These are phyloP conservation scores for Microtus oregoni DNA, from an alignment of 2,113 vertebrate species.

Conservation along the genomic window DNA sequence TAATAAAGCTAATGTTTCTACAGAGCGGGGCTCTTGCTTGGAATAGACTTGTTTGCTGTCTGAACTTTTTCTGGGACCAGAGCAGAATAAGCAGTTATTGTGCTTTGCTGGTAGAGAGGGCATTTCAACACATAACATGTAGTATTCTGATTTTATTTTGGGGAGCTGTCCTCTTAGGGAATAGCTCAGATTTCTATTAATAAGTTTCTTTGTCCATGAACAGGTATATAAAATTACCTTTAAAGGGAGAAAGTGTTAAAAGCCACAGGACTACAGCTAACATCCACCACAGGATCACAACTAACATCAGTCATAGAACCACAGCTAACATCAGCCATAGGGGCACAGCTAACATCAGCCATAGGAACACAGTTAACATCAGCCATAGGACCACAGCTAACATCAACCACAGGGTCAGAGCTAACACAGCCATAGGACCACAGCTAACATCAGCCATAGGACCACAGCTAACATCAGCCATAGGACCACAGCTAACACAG, in stretches of 20 bases:
- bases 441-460: no score
- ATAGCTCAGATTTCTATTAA: neutral
- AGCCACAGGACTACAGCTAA: no score
- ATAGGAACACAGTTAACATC: no score
- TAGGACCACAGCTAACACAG: neutral
- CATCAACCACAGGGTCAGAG: no score
- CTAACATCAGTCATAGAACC: neutral
- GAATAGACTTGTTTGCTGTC: slow-evolving; percentile 55
- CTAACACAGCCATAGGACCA: neutral
- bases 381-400: no score
- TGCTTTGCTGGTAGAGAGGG: neutral
- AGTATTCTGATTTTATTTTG: slow-evolving; percentile 8
- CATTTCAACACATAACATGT: neutral
- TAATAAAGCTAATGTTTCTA: slow-evolving; percentile 53
- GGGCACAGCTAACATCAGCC: no score
- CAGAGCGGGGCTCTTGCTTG: slow-evolving; percentile 17
- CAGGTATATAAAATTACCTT: neutral
- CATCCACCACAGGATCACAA: neutral
- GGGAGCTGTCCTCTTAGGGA: slow-evolving; percentile 12
- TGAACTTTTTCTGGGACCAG: slow-evolving; percentile 26
- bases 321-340: no score
- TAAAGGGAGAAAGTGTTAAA: neutral
- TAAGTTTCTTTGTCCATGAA: slow-evolving; percentile 7
- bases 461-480: neutral
- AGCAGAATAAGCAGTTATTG: slow-evolving; percentile 6